Percentiles rank a stretch among this genome's conserved stretches.
Conservation (phyloP, 1,140 invertebrate species). For the Drosophila sechellia region DNA sequence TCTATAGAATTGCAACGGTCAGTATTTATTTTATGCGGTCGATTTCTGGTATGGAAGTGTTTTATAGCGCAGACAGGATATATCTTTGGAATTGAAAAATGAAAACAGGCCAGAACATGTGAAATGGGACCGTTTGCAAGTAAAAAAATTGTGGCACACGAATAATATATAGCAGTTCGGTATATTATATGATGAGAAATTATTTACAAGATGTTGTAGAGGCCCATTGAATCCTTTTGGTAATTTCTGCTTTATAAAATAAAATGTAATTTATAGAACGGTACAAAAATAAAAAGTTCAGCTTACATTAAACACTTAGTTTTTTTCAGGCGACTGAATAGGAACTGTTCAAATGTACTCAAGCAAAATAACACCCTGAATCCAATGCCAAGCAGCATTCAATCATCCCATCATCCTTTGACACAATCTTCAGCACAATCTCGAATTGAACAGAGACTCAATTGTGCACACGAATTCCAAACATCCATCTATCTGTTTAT, state of each 20-base stretch:
- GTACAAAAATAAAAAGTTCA: neutral
- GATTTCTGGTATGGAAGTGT: constrained; percentile 45
- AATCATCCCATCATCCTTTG: constrained; percentile 42
- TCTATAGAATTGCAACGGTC: constrained; percentile 51
- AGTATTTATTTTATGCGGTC: constrained; percentile 47
- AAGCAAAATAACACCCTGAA: constrained; percentile 4
- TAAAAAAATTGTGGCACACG: neutral
- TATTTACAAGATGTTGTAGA: neutral
- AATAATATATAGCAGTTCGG: neutral
- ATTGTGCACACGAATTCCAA: constrained; percentile 24
- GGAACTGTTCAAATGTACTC: constrained; percentile 1
- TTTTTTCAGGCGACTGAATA: neutral
- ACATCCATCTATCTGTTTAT: constrained; percentile 36
- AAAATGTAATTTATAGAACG: neutral
- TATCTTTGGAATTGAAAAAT: constrained; percentile 70
- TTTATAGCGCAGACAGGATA: constrained; percentile 66
- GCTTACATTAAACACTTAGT: neutral
- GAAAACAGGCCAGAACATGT: neutral
- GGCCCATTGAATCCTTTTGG: neutral
- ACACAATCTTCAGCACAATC: constrained; percentile 47
- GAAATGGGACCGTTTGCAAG: constrained; percentile 15
- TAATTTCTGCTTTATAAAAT: too few relatives aligned
- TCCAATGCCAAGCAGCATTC: constrained; percentile 24
- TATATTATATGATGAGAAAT: neutral
- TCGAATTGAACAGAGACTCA: constrained; percentile 23